Base-by-base conservation (phyloP, 2,888 invertebrate species). In the Dolichopus griseipennis region DNA sequence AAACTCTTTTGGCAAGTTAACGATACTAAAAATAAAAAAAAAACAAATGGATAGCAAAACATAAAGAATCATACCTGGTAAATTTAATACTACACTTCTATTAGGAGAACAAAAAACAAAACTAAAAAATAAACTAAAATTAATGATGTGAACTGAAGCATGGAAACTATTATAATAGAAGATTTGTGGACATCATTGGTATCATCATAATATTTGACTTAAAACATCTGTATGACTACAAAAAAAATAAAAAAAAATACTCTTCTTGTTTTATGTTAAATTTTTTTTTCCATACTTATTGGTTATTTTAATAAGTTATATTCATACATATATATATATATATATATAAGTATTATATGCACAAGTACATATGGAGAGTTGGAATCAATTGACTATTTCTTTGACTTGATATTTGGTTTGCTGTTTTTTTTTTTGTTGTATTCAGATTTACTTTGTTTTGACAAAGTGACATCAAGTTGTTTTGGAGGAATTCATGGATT, bases 141-240 rank as follows among this genome's bases (percentile, higher is more conserved):
- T n/a, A 41, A 9, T 41, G 8, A 27, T 27, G 27, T 27, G 27
- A 27, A 52, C 52, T 52, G 18, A 52, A 15, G 15, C 1, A 52
- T 52, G 52, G 18, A 52, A 52, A 9, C 8, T 12, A 37, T 37
- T 18, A 18, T 52, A 18, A 15, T 52, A 52, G 15, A 52, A 52
- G 52, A 52, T 52, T 52, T 18, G 52, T 52, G 52, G n/a, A 18
- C 52, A 52, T 27, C 27, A 27, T 12, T 4, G 15, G 52, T n/a
- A 52, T 52, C 52, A 52, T 52, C 52, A 52, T 52, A 52, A 52
- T 52, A 52, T 52, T 52, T 52, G 52, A 52, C 52, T 52, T 52
- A 52, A 52, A 52, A 52, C 52, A 52, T 52, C 52, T 52, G 52
- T 52, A 12, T 52, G 52, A 52, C 52, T 52, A 27, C 27, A 27